Evolutionary conservation across 2,888 invertebrate genomes (phyloP), one percentile per base, ranked within the genome.

Genomic region (Euzetes globulus): DNA sequence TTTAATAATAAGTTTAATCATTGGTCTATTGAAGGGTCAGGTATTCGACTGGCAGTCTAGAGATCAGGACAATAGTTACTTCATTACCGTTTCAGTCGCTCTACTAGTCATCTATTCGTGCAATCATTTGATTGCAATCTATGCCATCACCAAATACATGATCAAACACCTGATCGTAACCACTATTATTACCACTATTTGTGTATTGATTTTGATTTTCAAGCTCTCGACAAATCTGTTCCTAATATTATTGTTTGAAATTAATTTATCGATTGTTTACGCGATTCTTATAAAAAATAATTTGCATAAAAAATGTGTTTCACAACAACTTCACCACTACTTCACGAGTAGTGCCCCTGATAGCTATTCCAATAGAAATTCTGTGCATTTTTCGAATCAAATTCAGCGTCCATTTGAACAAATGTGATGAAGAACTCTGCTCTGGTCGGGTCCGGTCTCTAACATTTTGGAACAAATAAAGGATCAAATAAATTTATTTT

Each of bases 31-130:
- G 4, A 13, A 22, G 13, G 68, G 45, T 22, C 68, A 19, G 15
- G 68, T 68, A 22, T 68, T 68, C 45, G 68, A 45, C 68, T 68
- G 68, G 68, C 68, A 68, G n/a, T 68, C 68, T 2, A 68, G 19
- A 1, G 22, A 19, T 45, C 19, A 68, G 37, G 22, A 45, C 4
- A 41, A 45, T 7, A 58, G 1, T 29, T 13, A n/a, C 3, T 37
- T 45, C 22, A 45, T 45, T 22, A 22, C 11, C 41, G 2, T 22
- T 22, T 68, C 1, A 6, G 45, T 68, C 5, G 3, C 25, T 22
- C 11, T 68, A 9, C 17, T 63, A 45, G 11, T 68, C 1, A 13
- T 68, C 22, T 68, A 68, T 45, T 68, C 41, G 22, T 29, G 37
- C n/a, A 68, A 68, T 68, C 41, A 68, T 45, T 45, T 68, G 68